Percentiles rank a stretch among this genome's conserved stretches.
These are phyloP conservation scores for Entomobrya proxima DNA, from an alignment of 2,888 invertebrate genomes.

Conservation along the genomic window DNA sequence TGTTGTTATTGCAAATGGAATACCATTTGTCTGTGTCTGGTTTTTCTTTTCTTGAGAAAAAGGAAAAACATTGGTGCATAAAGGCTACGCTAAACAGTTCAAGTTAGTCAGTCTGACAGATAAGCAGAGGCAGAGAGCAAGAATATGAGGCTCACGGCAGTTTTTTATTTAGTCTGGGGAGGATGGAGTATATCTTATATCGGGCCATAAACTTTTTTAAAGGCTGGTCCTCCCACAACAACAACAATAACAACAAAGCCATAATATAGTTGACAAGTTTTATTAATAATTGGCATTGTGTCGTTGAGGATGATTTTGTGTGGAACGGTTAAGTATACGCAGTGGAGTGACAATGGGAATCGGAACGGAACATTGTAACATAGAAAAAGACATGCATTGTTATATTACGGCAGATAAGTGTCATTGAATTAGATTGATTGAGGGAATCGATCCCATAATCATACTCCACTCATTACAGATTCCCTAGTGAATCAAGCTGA, in stretches of 20 bases:
- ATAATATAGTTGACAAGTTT: too few species aligned
- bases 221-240: too few species aligned
- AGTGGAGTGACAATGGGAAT: neutral
- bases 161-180: too few species aligned
- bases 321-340: neutral
- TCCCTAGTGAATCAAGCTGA: conserved; percentile 20
- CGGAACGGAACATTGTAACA: neutral
- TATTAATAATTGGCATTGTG: neutral
- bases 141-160: too few species aligned
- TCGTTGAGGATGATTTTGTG: neutral
- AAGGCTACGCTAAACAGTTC: conserved; percentile 4
- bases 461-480: neutral
- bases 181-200: too few species aligned
- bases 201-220: too few species aligned
- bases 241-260: too few species aligned
- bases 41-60: neutral
- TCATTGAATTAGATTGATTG: neutral
- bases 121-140: conserved; percentile 19
- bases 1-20: too few species aligned
- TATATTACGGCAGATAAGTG: neutral
- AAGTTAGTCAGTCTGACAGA: conserved; percentile 19
- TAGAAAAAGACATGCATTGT: neutral
- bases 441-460: neutral
- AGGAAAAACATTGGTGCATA: conserved; percentile 25
- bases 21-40: neutral